Percentiles rank a stretch among this genome's conserved stretches.
These are phyloP conservation scores for Physocephala rufipes DNA, from an alignment of 2,888 invertebrate species.

Conservation along the genomic window DNA sequence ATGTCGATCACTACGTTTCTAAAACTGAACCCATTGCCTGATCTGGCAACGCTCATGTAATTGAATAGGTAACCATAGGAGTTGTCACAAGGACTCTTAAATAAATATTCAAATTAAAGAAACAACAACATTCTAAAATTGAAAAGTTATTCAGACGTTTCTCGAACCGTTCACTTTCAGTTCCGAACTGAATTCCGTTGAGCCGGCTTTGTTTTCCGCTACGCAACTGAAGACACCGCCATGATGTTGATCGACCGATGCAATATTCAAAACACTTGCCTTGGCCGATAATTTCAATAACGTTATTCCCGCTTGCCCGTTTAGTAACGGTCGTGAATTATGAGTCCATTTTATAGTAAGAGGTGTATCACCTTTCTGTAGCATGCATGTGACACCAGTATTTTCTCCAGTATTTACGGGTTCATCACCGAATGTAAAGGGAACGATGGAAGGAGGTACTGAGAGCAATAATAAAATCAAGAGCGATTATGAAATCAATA, in stretches of 20 bases:
- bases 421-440: constrained; percentile 77
- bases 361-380: constrained; percentile 81
- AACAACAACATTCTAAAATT: neutral
- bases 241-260: constrained; percentile 74
- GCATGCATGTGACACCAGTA: constrained; percentile 76
- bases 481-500: neutral
- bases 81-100: constrained; percentile 10
- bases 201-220: constrained; percentile 76
- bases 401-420: constrained; percentile 76
- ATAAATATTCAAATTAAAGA: neutral
- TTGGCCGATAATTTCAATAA: constrained; percentile 71
- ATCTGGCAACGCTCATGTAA: no score
- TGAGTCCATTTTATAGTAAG: constrained; percentile 79
- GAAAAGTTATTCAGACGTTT: no score
- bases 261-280: constrained; percentile 74
- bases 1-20: no score
- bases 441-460: constrained; percentile 75
- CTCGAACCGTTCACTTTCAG: constrained; percentile 77
- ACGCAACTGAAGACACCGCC: constrained; percentile 80
- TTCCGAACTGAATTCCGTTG: constrained; percentile 73
- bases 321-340: constrained; percentile 66
- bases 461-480: constrained; percentile 41
- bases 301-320: constrained; percentile 67
- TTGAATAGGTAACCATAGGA: neutral
- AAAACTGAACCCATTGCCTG: no score